These are phyloP conservation scores for Drosophila paracracens DNA, from an alignment of 2,888 invertebrate species.

Conservation along the genomic window DNA sequence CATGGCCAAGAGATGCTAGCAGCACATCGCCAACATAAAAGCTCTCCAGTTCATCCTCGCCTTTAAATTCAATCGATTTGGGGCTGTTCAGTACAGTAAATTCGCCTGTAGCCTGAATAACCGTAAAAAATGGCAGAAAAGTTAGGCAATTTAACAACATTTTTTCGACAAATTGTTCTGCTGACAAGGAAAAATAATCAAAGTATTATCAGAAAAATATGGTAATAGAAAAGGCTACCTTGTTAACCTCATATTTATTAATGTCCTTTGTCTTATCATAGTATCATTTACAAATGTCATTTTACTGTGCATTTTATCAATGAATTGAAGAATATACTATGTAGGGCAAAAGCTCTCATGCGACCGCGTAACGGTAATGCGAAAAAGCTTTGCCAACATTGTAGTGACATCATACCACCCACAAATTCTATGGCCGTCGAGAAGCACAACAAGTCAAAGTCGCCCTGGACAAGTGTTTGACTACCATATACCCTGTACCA, in stretches of 20 bases:
- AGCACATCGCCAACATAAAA: conserved; percentile 89
- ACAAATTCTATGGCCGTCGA: conserved; percentile 36
- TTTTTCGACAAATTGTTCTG: conserved; percentile 27
- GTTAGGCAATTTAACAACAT: conserved; percentile 72
- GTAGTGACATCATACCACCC: conserved; percentile 59
- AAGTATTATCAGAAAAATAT: neutral
- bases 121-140: conserved; percentile 63
- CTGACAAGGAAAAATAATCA: neutral
- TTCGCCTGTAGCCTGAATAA: conserved; percentile 85
- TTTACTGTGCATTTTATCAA: conserved; percentile 32
- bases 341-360: conserved; percentile 44
- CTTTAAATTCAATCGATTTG: conserved; percentile 88
- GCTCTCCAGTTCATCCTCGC: conserved; percentile 86
- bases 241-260: conserved; percentile 2
- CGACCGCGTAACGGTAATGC: conserved; percentile 31
- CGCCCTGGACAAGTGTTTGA: neutral
- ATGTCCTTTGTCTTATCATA: conserved; percentile 14
- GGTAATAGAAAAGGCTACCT: conserved; percentile 10
- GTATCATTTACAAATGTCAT: conserved; percentile 6
- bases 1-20: conserved; percentile 89
- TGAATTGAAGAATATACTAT: conserved; percentile 12
- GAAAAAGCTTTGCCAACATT: conserved; percentile 42
- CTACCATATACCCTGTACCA: conserved; percentile 16
- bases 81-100: conserved; percentile 89
- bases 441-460: conserved; percentile 50